Conservation (phyloP, 1,140 invertebrate genomes). For the Drosophila nikananu region DNA sequence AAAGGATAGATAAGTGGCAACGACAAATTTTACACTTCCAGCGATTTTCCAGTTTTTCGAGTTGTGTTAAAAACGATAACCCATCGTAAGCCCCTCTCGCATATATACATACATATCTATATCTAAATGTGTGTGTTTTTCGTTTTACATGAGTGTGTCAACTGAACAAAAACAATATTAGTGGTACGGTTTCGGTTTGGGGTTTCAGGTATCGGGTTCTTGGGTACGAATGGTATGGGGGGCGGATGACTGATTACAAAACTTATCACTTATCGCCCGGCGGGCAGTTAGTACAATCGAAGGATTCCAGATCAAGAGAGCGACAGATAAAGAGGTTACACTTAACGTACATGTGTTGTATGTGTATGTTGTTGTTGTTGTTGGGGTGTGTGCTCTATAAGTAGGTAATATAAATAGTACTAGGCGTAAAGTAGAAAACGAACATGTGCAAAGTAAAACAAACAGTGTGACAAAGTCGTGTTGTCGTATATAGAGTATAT, state of each 20-base stretch:
- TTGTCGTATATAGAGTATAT: conserved; percentile 38
- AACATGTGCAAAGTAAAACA: conserved; percentile 70
- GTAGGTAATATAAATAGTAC: conserved; percentile 52
- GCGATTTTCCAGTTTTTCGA: conserved; percentile 31
- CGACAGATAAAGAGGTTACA: conserved; percentile 58
- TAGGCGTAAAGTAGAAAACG: conserved; percentile 56
- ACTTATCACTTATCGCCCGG: conserved; percentile 56
- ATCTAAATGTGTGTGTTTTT: conserved; percentile 36
- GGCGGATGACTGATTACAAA: conserved; percentile 59
- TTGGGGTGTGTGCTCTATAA: conserved; percentile 48
- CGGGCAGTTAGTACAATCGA: conserved; percentile 68
- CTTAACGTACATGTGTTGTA: conserved; percentile 64
- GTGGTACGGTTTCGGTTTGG: conserved; percentile 30
- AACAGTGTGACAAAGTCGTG: conserved; percentile 68
- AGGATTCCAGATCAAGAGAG: conserved; percentile 58
- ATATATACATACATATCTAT: conserved; percentile 47
- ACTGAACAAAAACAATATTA: conserved; percentile 60
- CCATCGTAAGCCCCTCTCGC: conserved; percentile 38
- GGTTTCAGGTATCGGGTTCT: conserved; percentile 9
- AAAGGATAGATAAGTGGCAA: conserved; percentile 30
- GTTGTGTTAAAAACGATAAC: conserved; percentile 50
- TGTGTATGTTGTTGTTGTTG: conserved; percentile 31
- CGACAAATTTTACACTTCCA: conserved; percentile 45
- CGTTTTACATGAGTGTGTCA: conserved; percentile 50
- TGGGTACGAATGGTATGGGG: conserved; percentile 21